Percentiles rank a stretch among this genome's conserved stretches.
Conservation (phyloP, 2,113 vertebrate species). For the Sebastes fasciatus region DNA sequence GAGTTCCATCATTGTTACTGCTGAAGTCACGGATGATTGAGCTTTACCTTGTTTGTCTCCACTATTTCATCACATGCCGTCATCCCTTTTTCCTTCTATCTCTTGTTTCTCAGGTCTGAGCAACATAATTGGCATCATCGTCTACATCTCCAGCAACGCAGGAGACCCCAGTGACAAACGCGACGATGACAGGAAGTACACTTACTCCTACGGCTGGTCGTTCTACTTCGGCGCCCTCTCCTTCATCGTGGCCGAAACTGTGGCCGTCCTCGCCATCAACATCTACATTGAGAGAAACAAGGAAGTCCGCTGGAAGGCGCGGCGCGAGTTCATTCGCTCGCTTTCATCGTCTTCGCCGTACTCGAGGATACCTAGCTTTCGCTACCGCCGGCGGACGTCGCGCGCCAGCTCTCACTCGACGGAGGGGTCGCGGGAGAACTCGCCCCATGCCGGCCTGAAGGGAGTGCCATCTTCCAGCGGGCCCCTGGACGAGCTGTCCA, state of each 20-base stretch:
- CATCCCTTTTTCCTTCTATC: not conserved
- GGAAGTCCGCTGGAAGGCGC: conserved; percentile 91
- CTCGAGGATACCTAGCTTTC: conserved; percentile 95
- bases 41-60: not conserved
- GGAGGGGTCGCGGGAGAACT: conserved; percentile 92
- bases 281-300: conserved; percentile 99
- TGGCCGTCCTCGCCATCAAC: conserved; percentile 96
- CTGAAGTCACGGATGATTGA: not conserved
- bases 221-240: conserved; percentile 99
- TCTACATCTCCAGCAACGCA: conserved; percentile 99
- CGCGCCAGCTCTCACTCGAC: conserved; percentile 94
- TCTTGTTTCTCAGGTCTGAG: conserved; percentile 88
- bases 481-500: conserved; percentile 94
- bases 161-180: conserved; percentile 96
- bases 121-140: conserved; percentile 99
- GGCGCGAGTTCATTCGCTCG: conserved; percentile 92
- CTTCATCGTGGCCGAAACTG: conserved; percentile 96
- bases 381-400: conserved; percentile 92
- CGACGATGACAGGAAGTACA: conserved; percentile 96
- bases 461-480: conserved; percentile 85
- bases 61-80: not conserved
- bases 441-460: conserved; percentile 89
- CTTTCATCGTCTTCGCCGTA: conserved; percentile 94
- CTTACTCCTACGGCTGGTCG: conserved; percentile 98
- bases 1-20: not conserved